Percentiles rank a stretch among this genome's conserved stretches.
phyloP scores from a whole-genome alignment of 2,113 vertebrate genomes.

The Serinus canaria region DNA sequence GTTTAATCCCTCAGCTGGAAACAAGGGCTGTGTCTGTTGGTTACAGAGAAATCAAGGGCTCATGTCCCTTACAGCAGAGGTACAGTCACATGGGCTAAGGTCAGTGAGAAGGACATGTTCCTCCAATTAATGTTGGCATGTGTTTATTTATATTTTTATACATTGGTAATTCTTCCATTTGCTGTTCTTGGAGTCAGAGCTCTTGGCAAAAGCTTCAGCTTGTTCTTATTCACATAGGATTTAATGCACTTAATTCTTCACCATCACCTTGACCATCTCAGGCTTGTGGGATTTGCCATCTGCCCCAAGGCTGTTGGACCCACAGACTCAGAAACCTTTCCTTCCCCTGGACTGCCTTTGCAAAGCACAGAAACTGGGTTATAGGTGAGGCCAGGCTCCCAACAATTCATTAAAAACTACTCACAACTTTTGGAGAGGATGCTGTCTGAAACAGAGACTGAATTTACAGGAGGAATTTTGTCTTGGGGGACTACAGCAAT shows the following conservation, averaged over 20 bases:
- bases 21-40: neutral
- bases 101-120: constrained; percentile 32
- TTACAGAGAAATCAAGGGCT: neutral
- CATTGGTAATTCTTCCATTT: constrained; percentile 12
- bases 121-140: constrained; percentile 42
- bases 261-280: neutral
- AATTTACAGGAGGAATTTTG: neutral
- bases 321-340: neutral
- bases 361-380: neutral
- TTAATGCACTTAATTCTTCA: neutral
- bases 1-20: neutral
- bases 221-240: neutral
- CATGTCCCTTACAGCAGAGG: neutral
- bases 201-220: neutral
- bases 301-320: neutral
- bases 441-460: neutral
- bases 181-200: neutral
- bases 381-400: neutral
- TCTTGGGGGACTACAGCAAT: neutral
- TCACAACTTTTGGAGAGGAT: neutral
- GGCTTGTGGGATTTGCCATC: neutral
- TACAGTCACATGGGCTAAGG: neutral
- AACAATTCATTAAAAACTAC: neutral
- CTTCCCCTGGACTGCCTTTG: neutral
- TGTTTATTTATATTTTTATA: constrained; percentile 47